These are phyloP conservation scores for Octomys mimax DNA, from an alignment of 2,797 vertebrate genomes.

Conservation along the genomic window DNA sequence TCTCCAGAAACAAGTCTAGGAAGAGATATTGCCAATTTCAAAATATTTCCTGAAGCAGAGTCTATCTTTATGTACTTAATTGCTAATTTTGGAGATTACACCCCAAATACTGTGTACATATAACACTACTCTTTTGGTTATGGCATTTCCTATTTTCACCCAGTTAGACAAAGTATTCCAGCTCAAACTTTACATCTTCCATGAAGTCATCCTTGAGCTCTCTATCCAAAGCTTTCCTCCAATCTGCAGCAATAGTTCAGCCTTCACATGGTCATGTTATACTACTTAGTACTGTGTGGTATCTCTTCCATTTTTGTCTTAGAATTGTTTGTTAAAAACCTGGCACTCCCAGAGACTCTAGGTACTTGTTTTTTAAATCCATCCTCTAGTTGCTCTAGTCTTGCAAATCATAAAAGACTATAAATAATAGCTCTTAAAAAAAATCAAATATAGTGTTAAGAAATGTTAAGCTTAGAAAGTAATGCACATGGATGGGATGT, in stretches of 20 bases:
- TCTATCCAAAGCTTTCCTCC: not conserved
- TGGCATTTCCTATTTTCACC: not conserved
- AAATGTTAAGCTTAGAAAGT: not conserved
- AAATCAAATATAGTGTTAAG: not conserved
- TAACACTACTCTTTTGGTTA: not conserved
- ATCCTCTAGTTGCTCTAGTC: not conserved
- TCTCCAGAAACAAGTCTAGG: not conserved
- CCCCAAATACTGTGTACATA: not conserved
- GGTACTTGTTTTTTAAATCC: not conserved
- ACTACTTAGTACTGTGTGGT: not conserved
- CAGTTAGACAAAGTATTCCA: not conserved
- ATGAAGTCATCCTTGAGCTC: not conserved
- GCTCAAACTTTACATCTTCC: not conserved
- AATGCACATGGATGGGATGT: not conserved
- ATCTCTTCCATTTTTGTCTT: not conserved
- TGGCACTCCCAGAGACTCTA: not conserved
- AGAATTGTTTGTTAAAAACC: not conserved
- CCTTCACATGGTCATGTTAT: conserved; percentile 4
- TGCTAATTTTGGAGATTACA: not conserved
- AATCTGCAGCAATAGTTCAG: not conserved
- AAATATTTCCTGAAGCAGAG: not conserved
- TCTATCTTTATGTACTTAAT: not conserved
- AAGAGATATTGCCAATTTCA: conserved; percentile 45
- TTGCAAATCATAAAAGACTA: not conserved
- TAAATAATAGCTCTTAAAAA: not conserved